phyloP scores from a whole-genome alignment of 2,797 vertebrate species.

The Sarcoramphus papa region DNA sequence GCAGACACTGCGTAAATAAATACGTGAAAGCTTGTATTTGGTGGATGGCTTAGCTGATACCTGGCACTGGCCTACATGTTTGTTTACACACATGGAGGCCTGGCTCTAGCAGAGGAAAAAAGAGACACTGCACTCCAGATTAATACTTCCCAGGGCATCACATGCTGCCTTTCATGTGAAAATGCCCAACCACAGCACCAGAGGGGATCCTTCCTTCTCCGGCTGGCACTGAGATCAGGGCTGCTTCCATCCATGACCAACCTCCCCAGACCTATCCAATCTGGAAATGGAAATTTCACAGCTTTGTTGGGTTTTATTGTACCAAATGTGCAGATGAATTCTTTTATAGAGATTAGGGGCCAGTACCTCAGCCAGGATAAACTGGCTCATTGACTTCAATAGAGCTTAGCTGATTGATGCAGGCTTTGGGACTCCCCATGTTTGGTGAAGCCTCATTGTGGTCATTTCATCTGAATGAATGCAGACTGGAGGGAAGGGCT shows the following conservation, averaged over 20 bases:
- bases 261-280: neutral
- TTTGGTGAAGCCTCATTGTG: neutral
- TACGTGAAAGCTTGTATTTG: neutral
- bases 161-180: neutral
- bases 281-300: constrained; percentile 8
- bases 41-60: neutral
- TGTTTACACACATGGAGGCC: neutral
- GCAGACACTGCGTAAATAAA: neutral
- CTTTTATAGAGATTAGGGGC: neutral
- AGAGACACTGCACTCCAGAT: neutral
- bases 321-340: neutral
- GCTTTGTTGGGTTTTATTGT: constrained; percentile 4
- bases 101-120: neutral
- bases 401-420: neutral
- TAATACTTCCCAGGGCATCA: neutral
- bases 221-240: neutral
- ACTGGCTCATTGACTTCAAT: neutral
- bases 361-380: neutral
- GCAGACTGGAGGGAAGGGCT: neutral
- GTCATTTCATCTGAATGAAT: neutral
- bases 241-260: neutral
- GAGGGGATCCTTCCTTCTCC: neutral
- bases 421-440: neutral
- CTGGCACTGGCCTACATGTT: neutral
- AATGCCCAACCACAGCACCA: neutral